Evolutionary conservation across 2,113 vertebrate species (phyloP).

Genomic region (Capreolus pygargus): DNA sequence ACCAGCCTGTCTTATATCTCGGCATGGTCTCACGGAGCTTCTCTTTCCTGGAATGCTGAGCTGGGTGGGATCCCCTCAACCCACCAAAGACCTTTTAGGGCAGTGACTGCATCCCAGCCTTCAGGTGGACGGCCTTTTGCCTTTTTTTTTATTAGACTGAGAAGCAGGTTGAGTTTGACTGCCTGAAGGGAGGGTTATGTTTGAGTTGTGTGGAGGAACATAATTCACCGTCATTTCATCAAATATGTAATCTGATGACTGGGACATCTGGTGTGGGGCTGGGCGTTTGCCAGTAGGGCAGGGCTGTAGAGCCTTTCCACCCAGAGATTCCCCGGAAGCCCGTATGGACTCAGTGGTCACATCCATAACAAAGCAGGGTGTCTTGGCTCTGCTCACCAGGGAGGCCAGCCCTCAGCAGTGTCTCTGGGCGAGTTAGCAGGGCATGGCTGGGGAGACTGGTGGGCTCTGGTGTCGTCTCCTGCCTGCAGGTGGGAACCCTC

Average conservation of each 20-base stretch:
- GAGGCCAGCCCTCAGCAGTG: background rate
- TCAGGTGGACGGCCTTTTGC: background rate
- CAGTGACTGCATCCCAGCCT: background rate
- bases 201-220: conserved; percentile 21
- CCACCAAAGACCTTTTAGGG: background rate
- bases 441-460: background rate
- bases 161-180: background rate
- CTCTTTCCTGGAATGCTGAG: background rate
- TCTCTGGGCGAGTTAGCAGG: background rate
- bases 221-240: conserved; percentile 77
- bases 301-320: background rate
- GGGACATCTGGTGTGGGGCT: background rate
- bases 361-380: background rate
- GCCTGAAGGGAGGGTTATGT: background rate
- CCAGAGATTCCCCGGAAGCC: background rate
- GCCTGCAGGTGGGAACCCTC: conserved; percentile 44
- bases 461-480: conserved; percentile 4
- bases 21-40: background rate
- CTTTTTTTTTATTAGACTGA: background rate
- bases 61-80: background rate
- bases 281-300: background rate
- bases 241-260: conserved; percentile 67
- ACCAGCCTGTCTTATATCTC: background rate
- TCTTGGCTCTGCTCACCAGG: background rate
- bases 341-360: background rate